phyloP scores from a whole-genome alignment of 2,888 invertebrate genomes.

The Callyntrura sp. region DNA sequence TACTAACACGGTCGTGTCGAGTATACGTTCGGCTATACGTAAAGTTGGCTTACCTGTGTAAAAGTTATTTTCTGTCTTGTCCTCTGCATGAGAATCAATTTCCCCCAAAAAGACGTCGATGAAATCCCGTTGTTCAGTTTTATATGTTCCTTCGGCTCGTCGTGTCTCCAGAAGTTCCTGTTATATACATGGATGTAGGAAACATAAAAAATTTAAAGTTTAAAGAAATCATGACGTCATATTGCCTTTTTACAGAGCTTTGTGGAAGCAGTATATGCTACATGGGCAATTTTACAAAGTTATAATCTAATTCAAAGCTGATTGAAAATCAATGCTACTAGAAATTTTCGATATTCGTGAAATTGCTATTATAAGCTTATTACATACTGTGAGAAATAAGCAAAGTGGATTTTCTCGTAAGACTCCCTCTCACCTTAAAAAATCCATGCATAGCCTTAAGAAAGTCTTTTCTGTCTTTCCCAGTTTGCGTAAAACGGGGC shows the following conservation, averaged over 20 bases:
- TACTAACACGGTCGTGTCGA: no score
- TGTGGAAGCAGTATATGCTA: not conserved
- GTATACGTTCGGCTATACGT: no score
- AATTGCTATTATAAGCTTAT: no score
- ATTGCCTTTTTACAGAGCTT: no score
- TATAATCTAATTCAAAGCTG: no score
- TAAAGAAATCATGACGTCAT: no score
- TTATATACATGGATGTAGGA: no score
- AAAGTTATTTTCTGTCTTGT: constrained; percentile 71
- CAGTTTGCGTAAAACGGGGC: constrained; percentile 77
- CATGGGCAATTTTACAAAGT: not conserved
- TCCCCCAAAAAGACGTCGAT: constrained; percentile 81
- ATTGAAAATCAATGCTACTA: no score
- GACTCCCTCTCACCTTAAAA: constrained; percentile 78
- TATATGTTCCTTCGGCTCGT: constrained; percentile 75
- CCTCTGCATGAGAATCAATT: constrained; percentile 80
- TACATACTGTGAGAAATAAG: no score
- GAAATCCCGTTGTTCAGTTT: constrained; percentile 79
- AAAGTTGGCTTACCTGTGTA: constrained; percentile 81
- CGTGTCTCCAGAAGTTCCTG: constrained; percentile 75
- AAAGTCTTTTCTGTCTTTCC: constrained; percentile 78
- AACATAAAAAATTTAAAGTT: no score
- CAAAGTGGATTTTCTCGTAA: no score
- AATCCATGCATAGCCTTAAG: constrained; percentile 78
- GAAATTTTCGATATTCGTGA: no score